These are phyloP conservation scores for Gallirallus australis DNA, from an alignment of 2,797 vertebrate species.

Conservation along the genomic window DNA sequence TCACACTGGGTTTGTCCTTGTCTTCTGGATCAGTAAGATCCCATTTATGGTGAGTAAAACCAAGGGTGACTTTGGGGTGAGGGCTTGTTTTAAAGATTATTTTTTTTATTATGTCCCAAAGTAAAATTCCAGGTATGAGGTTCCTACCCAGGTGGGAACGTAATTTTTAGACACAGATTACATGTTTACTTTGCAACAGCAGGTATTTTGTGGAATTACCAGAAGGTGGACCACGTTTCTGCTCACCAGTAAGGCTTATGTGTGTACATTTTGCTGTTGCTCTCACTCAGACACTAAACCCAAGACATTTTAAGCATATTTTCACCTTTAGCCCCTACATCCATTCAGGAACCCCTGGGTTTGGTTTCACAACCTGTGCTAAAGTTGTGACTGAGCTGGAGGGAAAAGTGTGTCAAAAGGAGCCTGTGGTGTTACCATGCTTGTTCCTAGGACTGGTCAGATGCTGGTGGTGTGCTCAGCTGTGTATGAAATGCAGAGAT, in stretches of 20 bases:
- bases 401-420: not conserved
- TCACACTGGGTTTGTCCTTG: conserved; percentile 59
- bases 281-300: not conserved
- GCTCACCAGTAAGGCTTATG: not conserved
- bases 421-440: not conserved
- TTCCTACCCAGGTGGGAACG: not conserved
- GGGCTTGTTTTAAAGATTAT: not conserved
- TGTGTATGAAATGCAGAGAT: not conserved
- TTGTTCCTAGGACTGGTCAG: not conserved
- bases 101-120: not conserved
- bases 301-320: not conserved
- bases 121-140: not conserved
- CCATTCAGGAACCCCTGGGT: not conserved
- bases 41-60: not conserved
- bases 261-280: not conserved
- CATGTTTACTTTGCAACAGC: not conserved
- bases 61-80: not conserved
- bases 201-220: not conserved
- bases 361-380: not conserved
- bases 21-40: not conserved
- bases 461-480: not conserved
- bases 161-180: not conserved
- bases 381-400: not conserved
- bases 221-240: not conserved
- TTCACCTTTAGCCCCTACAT: not conserved